Evolutionary conservation across 1,140 invertebrate species (phyloP).

Genomic region (Colletes gigas): DNA sequence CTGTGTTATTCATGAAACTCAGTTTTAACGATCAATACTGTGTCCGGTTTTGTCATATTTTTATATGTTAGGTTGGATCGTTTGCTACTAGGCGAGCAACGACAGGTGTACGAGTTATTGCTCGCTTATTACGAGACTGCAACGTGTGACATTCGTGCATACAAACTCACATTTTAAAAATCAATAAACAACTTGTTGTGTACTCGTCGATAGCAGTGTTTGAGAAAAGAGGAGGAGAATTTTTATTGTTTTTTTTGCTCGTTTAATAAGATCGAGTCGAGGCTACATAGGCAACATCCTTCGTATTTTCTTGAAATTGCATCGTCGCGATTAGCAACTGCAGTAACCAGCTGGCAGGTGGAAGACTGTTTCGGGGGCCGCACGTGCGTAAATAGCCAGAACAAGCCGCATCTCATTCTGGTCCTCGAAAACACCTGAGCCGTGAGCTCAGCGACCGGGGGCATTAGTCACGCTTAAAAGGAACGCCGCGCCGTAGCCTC

Average conservation of each 20-base stretch:
- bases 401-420: constrained; percentile 57
- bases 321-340: constrained; percentile 27
- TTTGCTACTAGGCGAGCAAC: no score
- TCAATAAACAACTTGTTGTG: no score
- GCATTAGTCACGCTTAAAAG: constrained; percentile 64
- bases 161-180: no score
- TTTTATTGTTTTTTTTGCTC: neutral
- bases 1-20: no score
- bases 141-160: no score
- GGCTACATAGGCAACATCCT: neutral
- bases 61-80: neutral
- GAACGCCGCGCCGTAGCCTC: constrained; percentile 49
- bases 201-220: no score
- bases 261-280: neutral
- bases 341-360: constrained; percentile 50
- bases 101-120: no score
- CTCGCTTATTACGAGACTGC: no score
- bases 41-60: neutral
- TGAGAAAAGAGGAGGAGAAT: no score
- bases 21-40: neutral
- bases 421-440: constrained; percentile 64
- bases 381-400: constrained; percentile 56
- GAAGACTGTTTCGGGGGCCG: constrained; percentile 52
- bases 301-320: neutral
- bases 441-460: constrained; percentile 46